These are phyloP conservation scores for Lasioglossum figueresi DNA, from an alignment of 2,888 invertebrate genomes.

Conservation along the genomic window DNA sequence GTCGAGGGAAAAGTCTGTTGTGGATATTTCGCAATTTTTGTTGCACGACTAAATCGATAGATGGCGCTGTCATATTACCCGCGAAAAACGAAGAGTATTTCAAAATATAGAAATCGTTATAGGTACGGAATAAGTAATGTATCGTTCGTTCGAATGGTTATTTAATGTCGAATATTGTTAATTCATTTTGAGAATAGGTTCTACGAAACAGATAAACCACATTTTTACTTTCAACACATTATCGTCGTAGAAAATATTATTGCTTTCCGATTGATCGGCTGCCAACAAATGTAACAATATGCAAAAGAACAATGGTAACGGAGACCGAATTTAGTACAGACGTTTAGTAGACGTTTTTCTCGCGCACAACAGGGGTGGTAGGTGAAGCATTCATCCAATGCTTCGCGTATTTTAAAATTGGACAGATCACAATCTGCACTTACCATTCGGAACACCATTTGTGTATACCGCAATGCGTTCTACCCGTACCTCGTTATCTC, in stretches of 20 bases:
- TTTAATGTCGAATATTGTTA: not conserved
- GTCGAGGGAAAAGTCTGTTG: not conserved
- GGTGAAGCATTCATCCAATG: not conserved
- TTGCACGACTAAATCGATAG: not conserved
- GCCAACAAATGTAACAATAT: not conserved
- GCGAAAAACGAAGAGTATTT: not conserved
- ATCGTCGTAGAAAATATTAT: not conserved
- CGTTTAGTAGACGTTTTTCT: not conserved
- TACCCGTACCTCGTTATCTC: not conserved
- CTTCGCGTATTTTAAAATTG: not conserved
- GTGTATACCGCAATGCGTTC: not conserved
- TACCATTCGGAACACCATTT: not conserved
- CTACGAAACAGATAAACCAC: not conserved
- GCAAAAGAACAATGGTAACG: not conserved
- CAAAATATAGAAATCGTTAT: not conserved
- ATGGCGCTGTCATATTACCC: constrained; percentile 16
- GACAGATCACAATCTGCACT: not conserved
- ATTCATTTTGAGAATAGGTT: not conserved
- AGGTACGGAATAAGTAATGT: not conserved
- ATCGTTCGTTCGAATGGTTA: not conserved
- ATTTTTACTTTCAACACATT: not conserved
- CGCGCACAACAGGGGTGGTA: too few relatives aligned
- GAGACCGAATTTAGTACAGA: not conserved
- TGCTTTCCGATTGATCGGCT: not conserved
- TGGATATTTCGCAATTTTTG: not conserved